Percentiles rank a stretch among this genome's conserved stretches.
These are phyloP conservation scores for Stenurella melanura DNA, from an alignment of 2,888 invertebrate species.

Conservation along the genomic window DNA sequence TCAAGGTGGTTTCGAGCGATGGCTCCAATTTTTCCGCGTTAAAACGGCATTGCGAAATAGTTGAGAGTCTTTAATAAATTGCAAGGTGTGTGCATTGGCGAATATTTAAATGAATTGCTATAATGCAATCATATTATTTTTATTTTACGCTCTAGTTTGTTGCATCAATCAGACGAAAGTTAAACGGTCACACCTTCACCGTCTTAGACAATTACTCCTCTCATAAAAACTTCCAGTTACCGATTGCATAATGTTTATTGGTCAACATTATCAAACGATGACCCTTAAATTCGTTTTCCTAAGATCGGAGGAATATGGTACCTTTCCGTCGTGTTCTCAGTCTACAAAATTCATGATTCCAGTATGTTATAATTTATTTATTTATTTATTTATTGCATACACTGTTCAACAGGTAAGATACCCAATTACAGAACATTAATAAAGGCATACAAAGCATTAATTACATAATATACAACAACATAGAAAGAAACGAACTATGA, in stretches of 20 bases:
- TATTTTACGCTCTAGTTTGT: conserved; percentile 5
- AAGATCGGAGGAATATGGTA: too few relatives aligned
- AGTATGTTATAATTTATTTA: too few relatives aligned
- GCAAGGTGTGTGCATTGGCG: conserved; percentile 26
- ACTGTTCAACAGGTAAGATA: too few relatives aligned
- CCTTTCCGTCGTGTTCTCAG: too few relatives aligned
- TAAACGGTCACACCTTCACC: conserved; percentile 11
- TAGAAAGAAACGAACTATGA: too few relatives aligned
- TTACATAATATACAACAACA: too few relatives aligned
- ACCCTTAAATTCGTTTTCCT: neutral
- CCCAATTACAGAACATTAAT: too few relatives aligned
- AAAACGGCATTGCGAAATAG: neutral
- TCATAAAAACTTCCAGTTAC: neutral
- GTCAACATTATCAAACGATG: neutral
- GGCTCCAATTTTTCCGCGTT: conserved; percentile 10
- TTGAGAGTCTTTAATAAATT: conserved; percentile 17
- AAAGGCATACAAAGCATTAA: too few relatives aligned
- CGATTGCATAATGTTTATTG: neutral
- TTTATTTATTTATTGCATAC: too few relatives aligned
- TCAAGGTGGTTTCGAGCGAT: neutral
- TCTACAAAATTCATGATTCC: too few relatives aligned
- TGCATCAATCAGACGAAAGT: conserved; percentile 12
- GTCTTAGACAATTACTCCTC: neutral
- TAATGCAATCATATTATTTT: conserved; percentile 20
- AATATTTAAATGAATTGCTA: conserved; percentile 18